phyloP scores from a whole-genome alignment of 2,113 vertebrate genomes.

The Scortum barcoo region DNA sequence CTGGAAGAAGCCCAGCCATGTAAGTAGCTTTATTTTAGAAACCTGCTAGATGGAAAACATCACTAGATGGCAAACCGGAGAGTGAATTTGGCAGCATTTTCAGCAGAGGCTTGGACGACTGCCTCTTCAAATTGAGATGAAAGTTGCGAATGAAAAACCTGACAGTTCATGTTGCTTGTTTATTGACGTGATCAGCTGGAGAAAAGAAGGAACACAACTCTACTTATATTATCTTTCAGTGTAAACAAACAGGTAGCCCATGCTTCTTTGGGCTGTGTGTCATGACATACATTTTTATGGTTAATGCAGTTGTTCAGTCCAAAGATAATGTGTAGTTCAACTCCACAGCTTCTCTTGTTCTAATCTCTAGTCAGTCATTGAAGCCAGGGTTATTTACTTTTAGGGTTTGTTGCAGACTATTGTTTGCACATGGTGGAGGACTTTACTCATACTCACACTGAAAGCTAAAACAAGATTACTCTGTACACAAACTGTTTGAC shows the following conservation, averaged over 20 bases:
- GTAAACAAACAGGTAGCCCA: neutral
- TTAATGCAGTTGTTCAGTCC: neutral
- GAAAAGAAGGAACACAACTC: neutral
- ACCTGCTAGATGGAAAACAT: constrained; percentile 10
- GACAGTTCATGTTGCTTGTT: neutral
- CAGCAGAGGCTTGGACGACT: neutral
- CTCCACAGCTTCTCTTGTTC: neutral
- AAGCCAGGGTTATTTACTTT: constrained; percentile 74
- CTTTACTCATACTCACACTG: constrained; percentile 74
- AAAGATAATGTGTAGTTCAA: constrained; percentile 7
- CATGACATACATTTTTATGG: neutral
- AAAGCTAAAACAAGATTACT: constrained; percentile 64
- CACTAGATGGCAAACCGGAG: neutral
- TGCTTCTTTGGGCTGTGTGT: neutral
- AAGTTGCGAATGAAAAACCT: neutral
- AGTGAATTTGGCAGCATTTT: neutral
- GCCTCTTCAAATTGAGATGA: constrained; percentile 5
- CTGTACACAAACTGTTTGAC: constrained; percentile 69
- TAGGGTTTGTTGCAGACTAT: constrained; percentile 71
- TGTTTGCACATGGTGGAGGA: constrained; percentile 84
- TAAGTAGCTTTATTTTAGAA: constrained; percentile 68
- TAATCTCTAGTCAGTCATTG: constrained; percentile 48
- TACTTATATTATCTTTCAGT: neutral
- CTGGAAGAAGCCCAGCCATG: constrained; percentile 67
- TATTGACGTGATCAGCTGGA: constrained; percentile 8